These are phyloP conservation scores for Collichthys lucidus DNA, from an alignment of 2,113 vertebrate genomes.

Conservation along the genomic window DNA sequence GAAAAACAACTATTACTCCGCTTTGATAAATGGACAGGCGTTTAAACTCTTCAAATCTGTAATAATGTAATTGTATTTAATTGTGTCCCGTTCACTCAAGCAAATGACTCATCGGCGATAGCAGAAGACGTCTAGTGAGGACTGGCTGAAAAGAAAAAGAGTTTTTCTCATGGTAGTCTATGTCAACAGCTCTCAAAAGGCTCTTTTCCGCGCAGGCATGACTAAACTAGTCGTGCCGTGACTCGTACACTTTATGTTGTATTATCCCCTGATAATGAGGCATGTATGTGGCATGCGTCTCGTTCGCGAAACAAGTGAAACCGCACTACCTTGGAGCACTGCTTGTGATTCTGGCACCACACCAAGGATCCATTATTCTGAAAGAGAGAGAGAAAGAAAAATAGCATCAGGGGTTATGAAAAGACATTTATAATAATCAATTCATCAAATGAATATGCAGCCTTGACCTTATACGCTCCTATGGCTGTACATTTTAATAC, in stretches of 20 bases:
- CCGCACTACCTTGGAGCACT: constrained; percentile 94
- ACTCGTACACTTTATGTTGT: constrained; percentile 58
- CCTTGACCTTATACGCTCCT: constrained; percentile 13
- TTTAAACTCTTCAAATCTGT: constrained; percentile 25
- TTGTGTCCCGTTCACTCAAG: constrained; percentile 30
- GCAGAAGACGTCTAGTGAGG: constrained; percentile 10
- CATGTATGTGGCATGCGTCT: constrained; percentile 62
- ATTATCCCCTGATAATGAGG: constrained; percentile 72
- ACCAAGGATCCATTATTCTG: constrained; percentile 97
- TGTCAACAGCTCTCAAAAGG: constrained; percentile 38
- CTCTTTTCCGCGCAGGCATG: constrained; percentile 58
- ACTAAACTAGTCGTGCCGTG: constrained; percentile 68
- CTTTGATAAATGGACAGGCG: constrained; percentile 22
- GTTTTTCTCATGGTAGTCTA: constrained; percentile 19
- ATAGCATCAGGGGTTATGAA: constrained; percentile 45
- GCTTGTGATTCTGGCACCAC: constrained; percentile 98
- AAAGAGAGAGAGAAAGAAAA: constrained; percentile 58
- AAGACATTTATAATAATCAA: constrained; percentile 38
- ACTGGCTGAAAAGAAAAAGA: constrained; percentile 24
- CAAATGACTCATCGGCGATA: constrained; percentile 38
- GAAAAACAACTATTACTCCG: constrained; percentile 33
- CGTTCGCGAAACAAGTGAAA: constrained; percentile 59
- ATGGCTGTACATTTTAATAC: background rate
- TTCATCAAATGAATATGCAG: constrained; percentile 16
- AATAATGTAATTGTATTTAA: constrained; percentile 22